phyloP scores from a whole-genome alignment of 2,113 vertebrate genomes.

The Ceyx margarethae region DNA sequence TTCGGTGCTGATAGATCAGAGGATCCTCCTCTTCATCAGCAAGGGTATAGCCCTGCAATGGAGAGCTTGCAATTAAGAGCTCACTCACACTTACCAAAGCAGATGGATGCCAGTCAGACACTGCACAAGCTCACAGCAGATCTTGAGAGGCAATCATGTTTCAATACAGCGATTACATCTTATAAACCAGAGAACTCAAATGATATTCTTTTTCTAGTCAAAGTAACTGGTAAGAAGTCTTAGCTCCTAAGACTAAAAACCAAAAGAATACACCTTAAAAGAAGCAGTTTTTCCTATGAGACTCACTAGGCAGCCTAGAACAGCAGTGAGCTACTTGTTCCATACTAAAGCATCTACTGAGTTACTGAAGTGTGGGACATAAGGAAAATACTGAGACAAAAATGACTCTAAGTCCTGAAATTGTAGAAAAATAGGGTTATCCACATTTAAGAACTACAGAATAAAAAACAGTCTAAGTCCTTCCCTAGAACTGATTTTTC shows the following conservation, averaged over 20 bases:
- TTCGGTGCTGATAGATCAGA: slow-evolving; percentile 92
- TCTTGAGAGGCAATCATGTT: background rate
- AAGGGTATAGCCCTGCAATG: slow-evolving; percentile 91
- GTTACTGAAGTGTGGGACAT: background rate
- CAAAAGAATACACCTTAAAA: background rate
- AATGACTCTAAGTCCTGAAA: background rate
- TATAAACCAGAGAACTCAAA: background rate
- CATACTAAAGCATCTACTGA: background rate
- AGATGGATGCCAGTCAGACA: background rate
- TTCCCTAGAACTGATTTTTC: background rate
- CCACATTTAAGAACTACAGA: background rate
- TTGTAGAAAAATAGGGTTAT: background rate
- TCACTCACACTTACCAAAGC: background rate
- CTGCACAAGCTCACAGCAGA: background rate
- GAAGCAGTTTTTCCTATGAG: background rate
- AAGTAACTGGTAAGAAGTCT: background rate
- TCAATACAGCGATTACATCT: background rate
- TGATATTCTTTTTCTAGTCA: background rate
- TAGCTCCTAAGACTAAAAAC: background rate
- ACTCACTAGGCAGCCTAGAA: background rate
- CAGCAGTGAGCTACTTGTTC: background rate
- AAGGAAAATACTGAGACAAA: background rate
- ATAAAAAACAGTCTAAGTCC: background rate
- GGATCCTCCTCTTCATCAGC: slow-evolving; percentile 97
- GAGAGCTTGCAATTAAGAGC: background rate